Conservation (phyloP, 1,140 invertebrate species). For the Amphibalanus amphitrite region DNA sequence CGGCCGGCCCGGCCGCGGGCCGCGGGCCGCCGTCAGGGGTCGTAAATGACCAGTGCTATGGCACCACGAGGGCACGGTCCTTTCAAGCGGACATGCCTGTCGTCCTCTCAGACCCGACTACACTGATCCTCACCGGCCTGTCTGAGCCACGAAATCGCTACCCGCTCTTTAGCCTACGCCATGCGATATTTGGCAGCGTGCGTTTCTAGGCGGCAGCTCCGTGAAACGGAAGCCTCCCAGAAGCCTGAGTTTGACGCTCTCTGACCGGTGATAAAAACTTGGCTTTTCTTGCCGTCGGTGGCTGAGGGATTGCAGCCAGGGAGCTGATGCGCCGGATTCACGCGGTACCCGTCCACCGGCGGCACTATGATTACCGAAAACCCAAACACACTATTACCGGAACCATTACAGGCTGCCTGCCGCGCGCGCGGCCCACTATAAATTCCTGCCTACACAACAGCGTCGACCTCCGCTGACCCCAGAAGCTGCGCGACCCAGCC, state of each 20-base stretch:
- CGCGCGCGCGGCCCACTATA: background rate
- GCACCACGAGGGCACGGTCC: no score
- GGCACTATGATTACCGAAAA: background rate
- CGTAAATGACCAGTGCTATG: background rate
- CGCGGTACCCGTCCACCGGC: background rate
- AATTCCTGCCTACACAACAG: background rate
- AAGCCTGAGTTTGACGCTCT: background rate
- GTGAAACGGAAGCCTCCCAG: background rate
- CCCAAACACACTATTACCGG: background rate
- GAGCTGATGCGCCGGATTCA: background rate
- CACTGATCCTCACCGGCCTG: no score
- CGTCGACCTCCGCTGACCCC: background rate
- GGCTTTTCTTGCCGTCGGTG: background rate
- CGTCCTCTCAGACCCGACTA: no score
- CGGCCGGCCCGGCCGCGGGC: no score
- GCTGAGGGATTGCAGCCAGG: background rate
- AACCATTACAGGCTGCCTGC: background rate
- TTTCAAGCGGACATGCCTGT: no score
- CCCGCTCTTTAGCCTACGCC: no score
- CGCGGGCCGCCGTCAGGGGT: background rate
- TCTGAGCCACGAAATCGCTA: no score
- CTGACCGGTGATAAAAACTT: background rate
- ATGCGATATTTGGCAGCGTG: no score
- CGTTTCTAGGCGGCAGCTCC: no score
- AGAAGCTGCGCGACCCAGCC: background rate